Conservation (phyloP, 2,797 vertebrate genomes). For the Acomys russatus region DNA sequence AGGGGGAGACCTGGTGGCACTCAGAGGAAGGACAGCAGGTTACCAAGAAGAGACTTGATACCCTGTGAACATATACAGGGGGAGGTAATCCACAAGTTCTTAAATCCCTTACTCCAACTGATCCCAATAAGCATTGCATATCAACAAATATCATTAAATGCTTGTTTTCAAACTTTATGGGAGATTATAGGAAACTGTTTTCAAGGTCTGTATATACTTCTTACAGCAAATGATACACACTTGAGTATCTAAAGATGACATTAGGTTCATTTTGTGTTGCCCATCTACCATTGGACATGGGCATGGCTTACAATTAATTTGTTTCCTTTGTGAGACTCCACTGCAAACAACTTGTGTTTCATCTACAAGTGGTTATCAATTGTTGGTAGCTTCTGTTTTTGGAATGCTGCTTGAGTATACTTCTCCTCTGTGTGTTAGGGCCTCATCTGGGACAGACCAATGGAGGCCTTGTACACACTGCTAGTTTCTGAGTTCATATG, state of each 20-base stretch:
- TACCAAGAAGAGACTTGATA: too few relatives aligned
- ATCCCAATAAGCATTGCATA: background rate
- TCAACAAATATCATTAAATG: background rate
- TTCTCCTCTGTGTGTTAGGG: too few relatives aligned
- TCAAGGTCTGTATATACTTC: background rate
- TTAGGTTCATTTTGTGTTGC: background rate
- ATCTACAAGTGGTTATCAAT: background rate
- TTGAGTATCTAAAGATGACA: background rate
- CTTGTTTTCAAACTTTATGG: background rate
- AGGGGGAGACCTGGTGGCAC: too few relatives aligned
- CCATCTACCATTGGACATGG: background rate
- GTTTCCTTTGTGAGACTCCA: background rate
- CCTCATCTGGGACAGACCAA: background rate
- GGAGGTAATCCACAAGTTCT: background rate
- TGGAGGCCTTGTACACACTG: background rate
- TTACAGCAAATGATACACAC: background rate
- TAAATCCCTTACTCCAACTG: background rate
- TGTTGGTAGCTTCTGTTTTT: background rate
- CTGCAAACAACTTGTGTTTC: background rate
- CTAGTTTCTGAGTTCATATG: background rate
- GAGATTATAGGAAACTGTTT: background rate
- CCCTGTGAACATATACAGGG: too few relatives aligned
- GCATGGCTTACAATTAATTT: background rate
- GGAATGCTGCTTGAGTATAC: background rate
- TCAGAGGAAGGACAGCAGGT: too few relatives aligned